phyloP scores from a whole-genome alignment of 1,140 invertebrate genomes.

The Phenacoccus solenopsis region DNA sequence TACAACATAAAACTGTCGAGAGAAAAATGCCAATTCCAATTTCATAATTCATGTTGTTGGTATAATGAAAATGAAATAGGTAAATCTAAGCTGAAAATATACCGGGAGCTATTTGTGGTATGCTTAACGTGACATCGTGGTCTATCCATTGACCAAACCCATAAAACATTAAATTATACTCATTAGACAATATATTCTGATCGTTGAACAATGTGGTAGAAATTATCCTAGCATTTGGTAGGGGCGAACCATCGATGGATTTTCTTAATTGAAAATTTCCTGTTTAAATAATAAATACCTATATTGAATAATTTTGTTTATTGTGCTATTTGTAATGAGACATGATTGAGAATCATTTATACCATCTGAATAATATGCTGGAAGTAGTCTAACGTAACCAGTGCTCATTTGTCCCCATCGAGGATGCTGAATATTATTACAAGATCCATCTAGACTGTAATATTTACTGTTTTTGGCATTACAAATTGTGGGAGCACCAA shows the following conservation, averaged over 20 bases:
- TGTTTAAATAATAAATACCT: not conserved
- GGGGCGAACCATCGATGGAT: not conserved
- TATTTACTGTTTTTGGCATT: not conserved
- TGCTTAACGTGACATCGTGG: not conserved
- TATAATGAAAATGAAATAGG: not conserved
- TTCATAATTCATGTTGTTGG: not conserved
- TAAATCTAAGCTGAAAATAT: not conserved
- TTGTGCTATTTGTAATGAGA: too few relatives aligned
- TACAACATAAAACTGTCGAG: not conserved
- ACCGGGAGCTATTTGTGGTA: not conserved
- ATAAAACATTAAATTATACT: not conserved
- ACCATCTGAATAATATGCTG: constrained; percentile 65
- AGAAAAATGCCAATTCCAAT: not conserved
- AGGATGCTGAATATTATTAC: constrained; percentile 62
- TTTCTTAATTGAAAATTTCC: not conserved
- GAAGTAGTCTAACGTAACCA: constrained; percentile 57
- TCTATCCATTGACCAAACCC: not conserved
- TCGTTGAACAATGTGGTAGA: not conserved
- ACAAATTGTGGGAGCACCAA: not conserved
- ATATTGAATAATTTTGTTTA: not conserved
- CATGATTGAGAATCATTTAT: constrained; percentile 24
- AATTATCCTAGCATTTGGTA: not conserved
- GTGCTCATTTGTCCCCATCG: constrained; percentile 55
- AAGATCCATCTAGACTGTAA: constrained; percentile 56
- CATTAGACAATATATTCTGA: not conserved